Evolutionary conservation across 2,888 invertebrate genomes (phyloP), one percentile per base, ranked within the genome.

Genomic region (Terebella lapidaria): DNA sequence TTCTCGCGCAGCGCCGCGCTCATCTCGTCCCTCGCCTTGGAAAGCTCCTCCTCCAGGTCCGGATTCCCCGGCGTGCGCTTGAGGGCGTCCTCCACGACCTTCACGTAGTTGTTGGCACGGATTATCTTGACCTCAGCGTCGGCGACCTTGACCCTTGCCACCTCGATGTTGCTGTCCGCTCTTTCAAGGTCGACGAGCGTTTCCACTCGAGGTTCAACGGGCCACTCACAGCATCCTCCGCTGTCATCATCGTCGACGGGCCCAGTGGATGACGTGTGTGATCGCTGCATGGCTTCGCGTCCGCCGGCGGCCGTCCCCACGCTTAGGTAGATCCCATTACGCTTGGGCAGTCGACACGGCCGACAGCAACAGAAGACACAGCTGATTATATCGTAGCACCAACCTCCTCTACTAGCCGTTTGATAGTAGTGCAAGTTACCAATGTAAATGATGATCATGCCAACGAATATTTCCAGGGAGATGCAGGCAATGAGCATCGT

Each of bases 401-500:
- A 60, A 2, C 62, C 62, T 2, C 24, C 25, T 10, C 54, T 51
- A 25, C 51, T 56, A 5, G 54, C 45, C 15, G 62, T 54, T 54
- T 64, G 64, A 47, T 67, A 63, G 59, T 67, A 67, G 45, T 67
- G 67, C 27, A 67, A 57, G 57, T 67, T 67, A 26, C 69, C 69
- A 56, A 69, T 69, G 59, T 68, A 69, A 58, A 69, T 69, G 54
- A 69, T 69, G 58, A 69, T 68, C 42, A 69, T 65, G 56, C 69
- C 69, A 52, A 69, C 69, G 60, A 68, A 64, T 28, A 69, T 64
- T 62, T 67, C 67, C 54, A 69, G 63, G n/a, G 68, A 67, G 28
- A 69, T 67, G 56, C 66, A 69, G 45, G 67, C 64, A 26, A 69
- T 66, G 51, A 69, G 61, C 60, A 69, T 61, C n/a, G 68, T 66